Evolutionary conservation across 2,888 invertebrate genomes (phyloP), one percentile per base, ranked within the genome.

Genomic region (Horisme vitalbata): DNA sequence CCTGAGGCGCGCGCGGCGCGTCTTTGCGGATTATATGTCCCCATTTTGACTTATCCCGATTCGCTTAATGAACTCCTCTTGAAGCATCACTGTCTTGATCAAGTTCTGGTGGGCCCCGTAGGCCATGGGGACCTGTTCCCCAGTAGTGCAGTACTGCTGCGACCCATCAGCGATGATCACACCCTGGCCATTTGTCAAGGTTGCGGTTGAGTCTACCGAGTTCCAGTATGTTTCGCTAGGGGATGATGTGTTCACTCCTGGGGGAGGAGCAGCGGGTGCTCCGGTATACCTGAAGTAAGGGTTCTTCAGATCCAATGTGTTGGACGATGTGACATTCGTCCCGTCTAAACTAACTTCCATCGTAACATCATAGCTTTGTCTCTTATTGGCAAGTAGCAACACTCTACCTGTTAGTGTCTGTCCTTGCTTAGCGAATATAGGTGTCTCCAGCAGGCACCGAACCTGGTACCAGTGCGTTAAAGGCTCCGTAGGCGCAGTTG

Each of bases 381-480:
- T 93, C 83, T 97, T 96, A 82, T 99, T 99, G 8, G 99, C 98
- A 55, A 96, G 91, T 58, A 99, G 91, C 45, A 96, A 81, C 20
- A 98, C 97, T 64, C 94, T 92, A 0, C 99, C 99, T 0, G 95
- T 95, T 39, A 99, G 88, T 5, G 94, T 92, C 76, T 99, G 98
- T 1, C 99, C 99, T 79, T 96, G 96, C 84, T 98, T 97, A 12
- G 97, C 96, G 71, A 99, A 95, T 32, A 99, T 93, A 1, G 99
- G 99, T 61, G 95, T 95, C 75, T 97, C 97, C 41, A 99, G 83
- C 52, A 99, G 91, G 79, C 99, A 99, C 18, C 99, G 93, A 1
- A 99, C 99, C 89, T 99, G 99, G 83, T 99, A 99, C 99, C 99
- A 99, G 83, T 99, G 99, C 15, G 99, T 99, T 11, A 99, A 90